A percentile compares a stretch with the other conserved stretches of the same genome.
These are phyloP conservation scores for Brachymystax lenok DNA, from an alignment of 2,797 vertebrate genomes.

Conservation along the genomic window DNA sequence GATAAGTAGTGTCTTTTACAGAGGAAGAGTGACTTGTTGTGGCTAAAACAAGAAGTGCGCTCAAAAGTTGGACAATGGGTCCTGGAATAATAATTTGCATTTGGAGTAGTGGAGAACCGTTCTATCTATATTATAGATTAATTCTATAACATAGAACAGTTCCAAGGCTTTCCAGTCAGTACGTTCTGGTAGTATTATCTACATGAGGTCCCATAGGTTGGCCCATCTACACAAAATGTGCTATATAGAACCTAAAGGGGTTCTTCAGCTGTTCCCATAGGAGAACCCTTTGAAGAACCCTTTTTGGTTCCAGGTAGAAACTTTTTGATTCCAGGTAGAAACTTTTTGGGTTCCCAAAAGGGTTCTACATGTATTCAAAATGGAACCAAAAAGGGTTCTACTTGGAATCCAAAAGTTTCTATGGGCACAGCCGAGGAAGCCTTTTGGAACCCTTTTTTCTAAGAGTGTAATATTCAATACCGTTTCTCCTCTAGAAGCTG, in stretches of 20 bases:
- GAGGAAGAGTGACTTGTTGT: conserved; percentile 34
- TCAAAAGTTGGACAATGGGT: conserved; percentile 36
- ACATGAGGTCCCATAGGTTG: conserved; percentile 42
- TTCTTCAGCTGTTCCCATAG: no score
- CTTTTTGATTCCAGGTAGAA: no score
- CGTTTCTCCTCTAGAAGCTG: conserved; percentile 12
- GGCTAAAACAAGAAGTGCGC: conserved; percentile 37
- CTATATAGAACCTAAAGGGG: no score
- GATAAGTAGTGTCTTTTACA: conserved; percentile 37
- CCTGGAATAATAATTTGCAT: conserved; percentile 44
- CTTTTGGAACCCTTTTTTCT: no score
- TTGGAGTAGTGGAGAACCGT: conserved; percentile 41
- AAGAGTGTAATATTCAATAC: conserved; percentile 5
- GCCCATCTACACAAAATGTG: conserved; percentile 10
- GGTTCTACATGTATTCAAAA: no score
- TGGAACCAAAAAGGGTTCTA: no score
- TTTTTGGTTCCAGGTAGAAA: no score
- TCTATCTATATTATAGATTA: conserved; percentile 3
- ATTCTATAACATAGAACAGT: conserved; percentile 32
- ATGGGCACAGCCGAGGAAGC: no score
- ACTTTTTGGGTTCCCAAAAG: no score
- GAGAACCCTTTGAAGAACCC: no score
- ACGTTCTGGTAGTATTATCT: conserved; percentile 36
- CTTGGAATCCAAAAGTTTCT: no score
- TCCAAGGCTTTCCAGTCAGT: conserved; percentile 43